phyloP scores from a whole-genome alignment of 2,797 vertebrate species.

The Novumbra hubbsi region DNA sequence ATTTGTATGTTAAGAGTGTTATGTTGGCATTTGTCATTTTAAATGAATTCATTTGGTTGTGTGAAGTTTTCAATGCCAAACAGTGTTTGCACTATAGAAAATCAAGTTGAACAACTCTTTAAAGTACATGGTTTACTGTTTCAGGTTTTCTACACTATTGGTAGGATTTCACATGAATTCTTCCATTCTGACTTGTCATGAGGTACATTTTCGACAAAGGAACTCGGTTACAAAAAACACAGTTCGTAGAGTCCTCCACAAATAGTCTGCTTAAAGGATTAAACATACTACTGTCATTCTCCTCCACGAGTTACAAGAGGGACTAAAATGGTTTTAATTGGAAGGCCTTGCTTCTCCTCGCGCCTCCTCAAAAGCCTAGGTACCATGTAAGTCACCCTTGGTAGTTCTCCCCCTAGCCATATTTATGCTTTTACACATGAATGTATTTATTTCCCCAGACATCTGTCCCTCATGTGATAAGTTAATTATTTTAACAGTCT shows the following conservation, averaged over 20 bases:
- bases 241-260: background rate
- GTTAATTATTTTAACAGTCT: constrained; percentile 34
- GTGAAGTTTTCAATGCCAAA: background rate
- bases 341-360: background rate
- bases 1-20: background rate
- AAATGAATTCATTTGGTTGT: background rate
- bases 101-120: background rate
- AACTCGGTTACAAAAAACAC: background rate
- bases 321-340: constrained; percentile 2
- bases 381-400: background rate
- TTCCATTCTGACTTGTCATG: background rate
- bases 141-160: background rate
- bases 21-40: background rate
- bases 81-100: background rate
- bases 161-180: background rate
- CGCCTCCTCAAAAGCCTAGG: background rate
- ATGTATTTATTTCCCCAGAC: constrained; percentile 16
- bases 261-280: constrained; percentile 8
- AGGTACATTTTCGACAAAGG: background rate
- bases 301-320: background rate
- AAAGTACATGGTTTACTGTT: background rate
- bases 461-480: constrained; percentile 38
- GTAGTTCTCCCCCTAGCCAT: background rate
- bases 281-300: background rate
- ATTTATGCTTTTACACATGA: background rate